Evolutionary conservation across 1,140 invertebrate genomes (phyloP).

Genomic region (Ceratina australensis): DNA sequence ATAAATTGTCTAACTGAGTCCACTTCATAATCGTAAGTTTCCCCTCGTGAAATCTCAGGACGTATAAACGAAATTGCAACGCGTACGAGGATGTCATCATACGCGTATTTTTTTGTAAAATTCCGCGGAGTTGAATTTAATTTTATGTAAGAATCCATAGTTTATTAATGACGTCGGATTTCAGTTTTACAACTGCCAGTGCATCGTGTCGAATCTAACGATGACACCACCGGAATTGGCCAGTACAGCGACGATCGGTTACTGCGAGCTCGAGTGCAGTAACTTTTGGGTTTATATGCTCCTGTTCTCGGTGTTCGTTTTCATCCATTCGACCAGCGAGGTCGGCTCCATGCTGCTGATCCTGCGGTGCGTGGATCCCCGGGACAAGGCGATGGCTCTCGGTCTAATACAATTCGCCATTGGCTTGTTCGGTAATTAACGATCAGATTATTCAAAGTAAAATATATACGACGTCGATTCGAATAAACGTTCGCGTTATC

Average conservation of each 20-base stretch:
- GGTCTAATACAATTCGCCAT: conserved; percentile 96
- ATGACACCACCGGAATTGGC: conserved; percentile 54
- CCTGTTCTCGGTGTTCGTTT: conserved; percentile 92
- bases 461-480: no score
- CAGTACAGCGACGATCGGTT: conserved; percentile 83
- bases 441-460: no score
- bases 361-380: conserved; percentile 93
- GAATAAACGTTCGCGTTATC: no score
- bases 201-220: conserved; percentile 80
- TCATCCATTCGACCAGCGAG: conserved; percentile 95
- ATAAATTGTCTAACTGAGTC: background rate
- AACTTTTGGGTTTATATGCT: conserved; percentile 91
- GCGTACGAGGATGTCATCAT: no score
- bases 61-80: background rate
- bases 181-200: conserved; percentile 88
- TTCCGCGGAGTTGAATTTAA: no score
- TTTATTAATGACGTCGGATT: conserved; percentile 12
- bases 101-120: no score
- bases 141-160: background rate
- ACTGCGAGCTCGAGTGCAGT: conserved; percentile 88
- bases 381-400: conserved; percentile 96
- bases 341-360: conserved; percentile 95
- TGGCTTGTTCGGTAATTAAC: conserved; percentile 89
- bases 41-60: background rate
- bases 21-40: background rate